Evolutionary conservation across 1,140 invertebrate genomes (phyloP).

Genomic region (Aleiodes sp.): DNA sequence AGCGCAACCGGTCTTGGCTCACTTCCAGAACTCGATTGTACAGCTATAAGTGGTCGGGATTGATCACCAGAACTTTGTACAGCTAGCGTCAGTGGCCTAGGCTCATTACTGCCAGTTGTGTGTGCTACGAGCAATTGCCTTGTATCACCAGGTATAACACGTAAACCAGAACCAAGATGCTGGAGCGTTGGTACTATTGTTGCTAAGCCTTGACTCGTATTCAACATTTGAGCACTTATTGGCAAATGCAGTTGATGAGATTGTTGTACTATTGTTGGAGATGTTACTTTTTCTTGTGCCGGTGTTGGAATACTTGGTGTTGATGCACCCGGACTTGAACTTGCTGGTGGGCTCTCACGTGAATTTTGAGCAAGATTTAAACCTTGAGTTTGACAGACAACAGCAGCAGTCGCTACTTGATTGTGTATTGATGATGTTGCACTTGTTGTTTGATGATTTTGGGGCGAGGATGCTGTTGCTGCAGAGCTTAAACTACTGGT

Average conservation of each 20-base stretch:
- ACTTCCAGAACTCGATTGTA: conserved; percentile 54
- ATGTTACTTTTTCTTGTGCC: conserved; percentile 55
- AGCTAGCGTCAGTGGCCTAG: conserved; percentile 52
- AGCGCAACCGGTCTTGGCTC: conserved; percentile 61
- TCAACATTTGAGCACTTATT: conserved; percentile 63
- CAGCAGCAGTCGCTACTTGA: conserved; percentile 57
- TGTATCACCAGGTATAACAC: conserved; percentile 61
- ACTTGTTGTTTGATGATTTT: conserved; percentile 52
- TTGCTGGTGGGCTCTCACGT: conserved; percentile 60
- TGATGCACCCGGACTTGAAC: conserved; percentile 54
- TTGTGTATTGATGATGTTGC: conserved; percentile 54
- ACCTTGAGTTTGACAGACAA: conserved; percentile 62
- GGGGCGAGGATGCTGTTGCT: conserved; percentile 57
- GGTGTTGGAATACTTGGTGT: conserved; percentile 60
- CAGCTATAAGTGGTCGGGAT: conserved; percentile 55
- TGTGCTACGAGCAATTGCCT: conserved; percentile 60
- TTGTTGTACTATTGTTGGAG: conserved; percentile 50
- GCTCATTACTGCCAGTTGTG: conserved; percentile 55
- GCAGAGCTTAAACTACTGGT: conserved; percentile 62
- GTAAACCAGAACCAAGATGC: conserved; percentile 56
- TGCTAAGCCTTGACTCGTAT: conserved; percentile 58
- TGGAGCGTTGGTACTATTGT: conserved; percentile 62
- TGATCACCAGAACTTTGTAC: conserved; percentile 53
- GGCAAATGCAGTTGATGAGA: conserved; percentile 61
- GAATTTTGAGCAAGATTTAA: conserved; percentile 59